A percentile compares a stretch with the other conserved stretches of the same genome.
phyloP scores from a whole-genome alignment of 1,140 invertebrate species.

The Sesamia nonagrioides region DNA sequence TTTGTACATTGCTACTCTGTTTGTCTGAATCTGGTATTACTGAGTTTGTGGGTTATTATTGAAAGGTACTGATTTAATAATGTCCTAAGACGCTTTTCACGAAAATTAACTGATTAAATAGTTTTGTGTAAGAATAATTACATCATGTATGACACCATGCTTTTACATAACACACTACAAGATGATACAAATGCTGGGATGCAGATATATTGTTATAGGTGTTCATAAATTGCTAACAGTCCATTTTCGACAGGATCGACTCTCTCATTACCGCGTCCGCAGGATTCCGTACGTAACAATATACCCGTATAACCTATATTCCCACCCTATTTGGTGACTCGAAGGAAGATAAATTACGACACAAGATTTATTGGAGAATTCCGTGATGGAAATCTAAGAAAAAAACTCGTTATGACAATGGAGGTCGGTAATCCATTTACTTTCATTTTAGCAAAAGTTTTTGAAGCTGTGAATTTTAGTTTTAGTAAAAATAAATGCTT shows the following conservation, averaged over 20 bases:
- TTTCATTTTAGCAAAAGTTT: slow-evolving; percentile 23
- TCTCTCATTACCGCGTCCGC: slow-evolving; percentile 24
- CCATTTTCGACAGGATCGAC: slow-evolving; percentile 10
- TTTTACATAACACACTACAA: no score
- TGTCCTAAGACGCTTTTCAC: no score
- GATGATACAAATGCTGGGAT: no score
- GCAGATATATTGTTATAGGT: no score
- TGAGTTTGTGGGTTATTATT: no score
- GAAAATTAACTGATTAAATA: no score
- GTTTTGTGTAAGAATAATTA: no score
- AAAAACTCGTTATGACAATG: slow-evolving; percentile 36
- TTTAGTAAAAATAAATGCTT: background rate
- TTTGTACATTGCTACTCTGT: no score
- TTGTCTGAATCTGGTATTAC: no score
- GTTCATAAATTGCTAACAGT: background rate
- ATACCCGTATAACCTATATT: background rate
- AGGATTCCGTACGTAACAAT: slow-evolving; percentile 22
- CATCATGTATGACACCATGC: no score
- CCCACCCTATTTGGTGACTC: slow-evolving; percentile 18
- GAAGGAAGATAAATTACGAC: slow-evolving; percentile 38
- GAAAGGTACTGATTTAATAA: no score
- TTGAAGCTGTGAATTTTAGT: background rate
- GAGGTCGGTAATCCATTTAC: slow-evolving; percentile 20
- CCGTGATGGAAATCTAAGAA: slow-evolving; percentile 35
- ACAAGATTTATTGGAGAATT: slow-evolving; percentile 32